Percentiles rank a stretch among this genome's conserved stretches.
phyloP scores from a whole-genome alignment of 2,888 invertebrate genomes.

The Andrena hattorfiana region DNA sequence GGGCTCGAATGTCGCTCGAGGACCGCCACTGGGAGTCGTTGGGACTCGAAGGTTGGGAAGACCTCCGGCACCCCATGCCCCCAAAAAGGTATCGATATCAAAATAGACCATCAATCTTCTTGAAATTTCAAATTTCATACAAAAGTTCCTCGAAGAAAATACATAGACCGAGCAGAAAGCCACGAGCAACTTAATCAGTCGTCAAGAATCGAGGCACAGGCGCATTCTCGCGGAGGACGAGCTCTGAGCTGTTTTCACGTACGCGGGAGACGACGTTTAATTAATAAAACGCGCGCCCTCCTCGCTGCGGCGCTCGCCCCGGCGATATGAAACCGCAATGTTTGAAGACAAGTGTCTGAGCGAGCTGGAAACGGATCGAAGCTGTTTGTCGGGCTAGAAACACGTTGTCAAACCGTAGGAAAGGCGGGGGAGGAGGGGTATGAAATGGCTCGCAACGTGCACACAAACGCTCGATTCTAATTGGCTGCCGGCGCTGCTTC shows the following conservation, averaged over 20 bases:
- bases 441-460: slow-evolving; percentile 56
- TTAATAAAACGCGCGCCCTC: slow-evolving; percentile 48
- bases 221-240: neutral
- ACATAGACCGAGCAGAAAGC: neutral
- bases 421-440: slow-evolving; percentile 16
- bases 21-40: neutral
- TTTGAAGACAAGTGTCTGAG: slow-evolving; percentile 72
- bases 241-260: slow-evolving; percentile 34
- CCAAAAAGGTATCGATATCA: slow-evolving; percentile 46
- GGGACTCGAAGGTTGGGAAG: slow-evolving; percentile 17
- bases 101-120: neutral
- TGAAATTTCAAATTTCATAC: neutral
- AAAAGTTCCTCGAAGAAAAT: neutral
- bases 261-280: slow-evolving; percentile 47
- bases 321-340: slow-evolving; percentile 53
- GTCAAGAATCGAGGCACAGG: neutral
- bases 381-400: slow-evolving; percentile 67
- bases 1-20: slow-evolving; percentile 48
- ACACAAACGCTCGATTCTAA: slow-evolving; percentile 64
- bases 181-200: neutral
- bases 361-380: slow-evolving; percentile 58
- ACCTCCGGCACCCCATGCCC: slow-evolving; percentile 20
- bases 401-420: slow-evolving; percentile 63
- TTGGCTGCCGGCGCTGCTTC: slow-evolving; percentile 66
- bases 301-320: neutral